phyloP scores from a whole-genome alignment of 2,113 vertebrate species.

The Eurystomus gularis region DNA sequence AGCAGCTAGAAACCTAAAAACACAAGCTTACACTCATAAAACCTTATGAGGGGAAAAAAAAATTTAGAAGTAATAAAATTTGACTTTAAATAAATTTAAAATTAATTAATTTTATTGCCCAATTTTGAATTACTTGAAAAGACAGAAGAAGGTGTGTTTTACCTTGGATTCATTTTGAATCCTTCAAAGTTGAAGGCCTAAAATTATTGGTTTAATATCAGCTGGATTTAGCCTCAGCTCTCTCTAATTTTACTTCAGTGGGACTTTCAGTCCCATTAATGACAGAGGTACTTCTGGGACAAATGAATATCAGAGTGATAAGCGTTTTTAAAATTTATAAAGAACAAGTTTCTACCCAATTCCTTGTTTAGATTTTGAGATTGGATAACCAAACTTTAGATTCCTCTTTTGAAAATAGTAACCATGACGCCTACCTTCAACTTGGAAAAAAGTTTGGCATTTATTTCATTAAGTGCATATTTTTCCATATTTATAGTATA shows the following conservation, averaged over 20 bases:
- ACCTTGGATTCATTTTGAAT: neutral
- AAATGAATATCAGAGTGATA: neutral
- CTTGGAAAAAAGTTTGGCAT: neutral
- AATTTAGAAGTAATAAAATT: neutral
- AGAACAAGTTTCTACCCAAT: rapidly evolving
- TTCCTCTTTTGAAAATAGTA: neutral
- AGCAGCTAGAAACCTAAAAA: neutral
- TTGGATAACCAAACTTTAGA: neutral
- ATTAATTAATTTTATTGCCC: neutral
- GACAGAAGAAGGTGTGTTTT: neutral
- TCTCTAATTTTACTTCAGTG: neutral
- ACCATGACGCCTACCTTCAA: neutral
- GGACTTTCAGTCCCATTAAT: neutral
- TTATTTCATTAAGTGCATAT: neutral
- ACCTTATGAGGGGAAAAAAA: neutral
- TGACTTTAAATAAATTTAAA: neutral
- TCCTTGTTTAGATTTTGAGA: neutral
- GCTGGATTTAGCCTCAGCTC: neutral
- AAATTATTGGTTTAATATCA: neutral
- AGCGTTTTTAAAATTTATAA: neutral
- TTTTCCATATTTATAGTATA: neutral
- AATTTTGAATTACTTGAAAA: neutral
- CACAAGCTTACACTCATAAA: neutral
- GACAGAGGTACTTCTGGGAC: neutral
- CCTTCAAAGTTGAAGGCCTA: neutral